Conservation (phyloP, 2,113 vertebrate species). For the Notothenia rossii region DNA sequence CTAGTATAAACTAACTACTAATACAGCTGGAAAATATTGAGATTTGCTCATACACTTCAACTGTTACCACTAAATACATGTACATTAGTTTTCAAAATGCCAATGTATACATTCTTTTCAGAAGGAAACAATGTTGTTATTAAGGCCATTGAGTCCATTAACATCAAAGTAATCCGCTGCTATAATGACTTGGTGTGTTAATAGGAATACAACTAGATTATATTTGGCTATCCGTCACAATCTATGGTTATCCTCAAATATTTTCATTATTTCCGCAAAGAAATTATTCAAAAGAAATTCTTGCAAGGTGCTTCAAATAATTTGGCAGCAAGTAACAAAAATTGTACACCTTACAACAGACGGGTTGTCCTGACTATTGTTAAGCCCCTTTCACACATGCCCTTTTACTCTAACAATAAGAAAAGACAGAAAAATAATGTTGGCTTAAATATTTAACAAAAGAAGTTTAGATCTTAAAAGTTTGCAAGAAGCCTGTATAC, state of each 20-base stretch:
- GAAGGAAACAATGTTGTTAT: neutral
- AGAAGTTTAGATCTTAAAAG: neutral
- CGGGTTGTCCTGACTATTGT: too few species aligned
- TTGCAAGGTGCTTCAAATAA: too few species aligned
- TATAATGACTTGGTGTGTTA: neutral
- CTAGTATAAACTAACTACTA: neutral
- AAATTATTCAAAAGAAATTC: too few species aligned
- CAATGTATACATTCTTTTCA: neutral
- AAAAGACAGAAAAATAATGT: too few species aligned
- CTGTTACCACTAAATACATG: too few species aligned
- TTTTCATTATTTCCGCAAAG: too few species aligned
- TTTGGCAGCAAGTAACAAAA: too few species aligned
- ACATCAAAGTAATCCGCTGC: neutral
- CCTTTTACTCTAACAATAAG: neutral
- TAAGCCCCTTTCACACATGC: neutral
- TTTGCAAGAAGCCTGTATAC: too few species aligned
- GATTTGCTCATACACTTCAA: neutral
- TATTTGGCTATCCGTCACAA: neutral
- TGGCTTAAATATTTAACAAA: neutral
- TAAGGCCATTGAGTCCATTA: neutral
- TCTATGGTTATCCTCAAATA: neutral
- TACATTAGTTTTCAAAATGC: neutral
- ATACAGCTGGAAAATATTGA: neutral
- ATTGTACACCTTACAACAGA: too few species aligned
- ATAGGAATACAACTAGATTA: neutral